Evolutionary conservation across 2,113 vertebrate species (phyloP).

Genomic region (Hemibagrus wyckioides): DNA sequence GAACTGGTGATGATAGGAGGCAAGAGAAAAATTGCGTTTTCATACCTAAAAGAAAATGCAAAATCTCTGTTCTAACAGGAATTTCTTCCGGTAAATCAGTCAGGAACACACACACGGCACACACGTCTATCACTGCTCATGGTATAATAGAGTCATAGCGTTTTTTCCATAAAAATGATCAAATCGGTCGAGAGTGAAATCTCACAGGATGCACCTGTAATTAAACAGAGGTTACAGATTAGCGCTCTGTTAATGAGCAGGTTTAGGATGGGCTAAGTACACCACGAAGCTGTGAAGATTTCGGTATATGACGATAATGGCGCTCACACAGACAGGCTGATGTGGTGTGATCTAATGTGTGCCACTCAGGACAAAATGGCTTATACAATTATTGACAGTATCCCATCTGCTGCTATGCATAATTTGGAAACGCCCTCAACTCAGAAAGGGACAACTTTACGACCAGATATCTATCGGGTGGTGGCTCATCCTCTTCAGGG

Average conservation of each 20-base stretch:
- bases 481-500: not conserved
- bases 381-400: slow-evolving; percentile 1
- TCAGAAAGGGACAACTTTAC: not conserved
- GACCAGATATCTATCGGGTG: not conserved
- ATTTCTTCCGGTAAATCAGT: too few species aligned
- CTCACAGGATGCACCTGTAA: not conserved
- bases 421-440: not conserved
- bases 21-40: too few species aligned
- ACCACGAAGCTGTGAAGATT: not conserved
- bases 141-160: too few species aligned
- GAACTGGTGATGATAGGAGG: too few species aligned
- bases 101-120: too few species aligned
- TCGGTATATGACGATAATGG: not conserved
- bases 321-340: not conserved
- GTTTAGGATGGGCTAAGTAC: not conserved
- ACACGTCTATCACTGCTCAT: too few species aligned
- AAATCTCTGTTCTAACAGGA: too few species aligned
- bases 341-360: not conserved
- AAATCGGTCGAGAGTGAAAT: not conserved
- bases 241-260: not conserved
- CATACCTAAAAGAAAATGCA: too few species aligned
- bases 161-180: not conserved
- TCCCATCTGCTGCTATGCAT: not conserved
- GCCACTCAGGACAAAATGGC: not conserved
- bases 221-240: not conserved